These are phyloP conservation scores for Bellardia pandia DNA, from an alignment of 2,888 invertebrate genomes.

Conservation along the genomic window DNA sequence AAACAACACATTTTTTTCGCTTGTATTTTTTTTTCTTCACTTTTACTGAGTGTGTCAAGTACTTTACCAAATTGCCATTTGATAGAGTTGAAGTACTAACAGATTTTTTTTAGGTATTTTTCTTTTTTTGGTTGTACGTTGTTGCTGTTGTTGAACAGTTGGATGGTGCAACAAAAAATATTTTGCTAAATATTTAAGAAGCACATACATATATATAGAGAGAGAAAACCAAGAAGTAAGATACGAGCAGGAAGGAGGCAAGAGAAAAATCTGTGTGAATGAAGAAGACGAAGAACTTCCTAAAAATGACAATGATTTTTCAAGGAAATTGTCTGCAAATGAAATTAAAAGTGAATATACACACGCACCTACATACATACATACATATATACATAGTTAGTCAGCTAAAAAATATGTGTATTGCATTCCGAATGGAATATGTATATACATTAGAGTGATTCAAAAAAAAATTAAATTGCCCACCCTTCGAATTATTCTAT, in stretches of 20 bases:
- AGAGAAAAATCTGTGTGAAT: background rate
- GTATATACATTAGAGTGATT: no score
- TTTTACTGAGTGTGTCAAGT: conserved; percentile 59
- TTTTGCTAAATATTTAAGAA: conserved; percentile 16
- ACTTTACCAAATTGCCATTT: conserved; percentile 71
- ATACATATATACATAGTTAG: no score
- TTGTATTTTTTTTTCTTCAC: background rate
- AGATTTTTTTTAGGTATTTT: conserved; percentile 43
- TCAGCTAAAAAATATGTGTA: background rate
- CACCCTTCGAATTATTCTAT: no score
- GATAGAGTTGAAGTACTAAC: conserved; percentile 68
- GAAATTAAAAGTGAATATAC: conserved; percentile 68
- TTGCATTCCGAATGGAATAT: background rate
- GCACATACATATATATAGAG: no score
- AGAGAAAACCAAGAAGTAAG: background rate
- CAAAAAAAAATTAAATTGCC: no score
- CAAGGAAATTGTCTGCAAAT: conserved; percentile 67
- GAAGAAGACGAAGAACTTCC: background rate
- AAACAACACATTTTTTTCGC: conserved; percentile 46
- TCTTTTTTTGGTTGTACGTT: background rate
- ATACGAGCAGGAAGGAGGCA: background rate
- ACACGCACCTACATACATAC: background rate
- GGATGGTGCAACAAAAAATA: conserved; percentile 35
- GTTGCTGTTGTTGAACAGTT: conserved; percentile 20
- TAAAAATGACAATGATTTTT: conserved; percentile 52